These are phyloP conservation scores for Hipparchia semele DNA, from an alignment of 2,888 invertebrate species.

Conservation along the genomic window DNA sequence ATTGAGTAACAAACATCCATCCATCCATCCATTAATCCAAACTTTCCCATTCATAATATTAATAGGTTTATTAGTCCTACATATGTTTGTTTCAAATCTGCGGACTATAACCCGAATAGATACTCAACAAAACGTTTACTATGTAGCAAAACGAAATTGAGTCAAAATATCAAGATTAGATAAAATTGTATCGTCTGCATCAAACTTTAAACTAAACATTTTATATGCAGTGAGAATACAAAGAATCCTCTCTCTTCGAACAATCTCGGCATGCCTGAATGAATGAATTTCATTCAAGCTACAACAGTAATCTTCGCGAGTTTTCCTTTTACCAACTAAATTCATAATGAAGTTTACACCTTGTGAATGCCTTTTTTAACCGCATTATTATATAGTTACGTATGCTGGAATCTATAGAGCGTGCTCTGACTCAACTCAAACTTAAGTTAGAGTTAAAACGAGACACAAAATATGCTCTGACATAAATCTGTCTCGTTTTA, in stretches of 20 bases:
- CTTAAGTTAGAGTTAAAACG: no score
- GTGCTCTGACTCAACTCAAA: no score
- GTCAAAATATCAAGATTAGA: neutral
- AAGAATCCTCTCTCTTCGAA: slow-evolving; percentile 22
- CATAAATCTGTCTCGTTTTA: no score
- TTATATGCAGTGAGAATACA: slow-evolving; percentile 2
- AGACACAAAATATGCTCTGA: no score
- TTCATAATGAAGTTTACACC: slow-evolving; percentile 27
- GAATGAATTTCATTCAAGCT: slow-evolving; percentile 72
- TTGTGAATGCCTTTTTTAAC: neutral
- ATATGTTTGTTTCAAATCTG: no score
- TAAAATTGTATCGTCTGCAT: neutral
- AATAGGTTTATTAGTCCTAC: no score
- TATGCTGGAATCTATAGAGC: no score
- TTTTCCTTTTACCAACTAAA: slow-evolving; percentile 60
- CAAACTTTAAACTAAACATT: neutral
- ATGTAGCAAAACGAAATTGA: neutral
- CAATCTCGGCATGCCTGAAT: slow-evolving; percentile 64
- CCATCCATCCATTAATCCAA: no score
- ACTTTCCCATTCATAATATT: no score
- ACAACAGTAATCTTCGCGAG: slow-evolving; percentile 61
- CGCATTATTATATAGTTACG: no score
- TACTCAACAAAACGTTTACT: neutral
- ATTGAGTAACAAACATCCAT: no score
- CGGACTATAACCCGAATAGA: no score